Evolutionary conservation across 2,113 vertebrate genomes (phyloP).

Genomic region (Lepus americanus): DNA sequence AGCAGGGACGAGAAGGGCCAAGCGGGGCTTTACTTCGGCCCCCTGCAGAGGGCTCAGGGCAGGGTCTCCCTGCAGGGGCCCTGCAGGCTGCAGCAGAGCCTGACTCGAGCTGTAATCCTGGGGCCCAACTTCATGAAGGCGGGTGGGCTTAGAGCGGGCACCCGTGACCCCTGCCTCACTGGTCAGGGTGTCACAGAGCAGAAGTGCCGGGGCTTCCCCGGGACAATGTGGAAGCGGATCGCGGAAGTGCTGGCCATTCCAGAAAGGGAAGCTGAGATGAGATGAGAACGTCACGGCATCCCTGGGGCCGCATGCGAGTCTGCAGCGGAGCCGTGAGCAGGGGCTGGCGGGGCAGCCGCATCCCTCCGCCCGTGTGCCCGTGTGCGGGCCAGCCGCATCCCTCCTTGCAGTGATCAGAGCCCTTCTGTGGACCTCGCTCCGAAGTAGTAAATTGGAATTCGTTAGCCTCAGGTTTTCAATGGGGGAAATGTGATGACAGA

Average conservation of each 20-base stretch:
- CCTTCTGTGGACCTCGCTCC: not conserved
- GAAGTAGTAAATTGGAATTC: not conserved
- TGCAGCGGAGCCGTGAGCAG: not conserved
- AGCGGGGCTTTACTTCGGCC: not conserved
- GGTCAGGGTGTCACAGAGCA: not conserved
- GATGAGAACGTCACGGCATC: not conserved
- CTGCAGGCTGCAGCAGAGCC: not conserved
- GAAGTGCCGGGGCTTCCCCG: not conserved
- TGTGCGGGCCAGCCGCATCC: accelerated
- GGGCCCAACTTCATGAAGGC: accelerated
- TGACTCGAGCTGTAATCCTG: accelerated
- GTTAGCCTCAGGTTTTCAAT: not conserved
- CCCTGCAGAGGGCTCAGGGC: not conserved
- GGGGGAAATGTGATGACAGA: not conserved
- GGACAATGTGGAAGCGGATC: no score
- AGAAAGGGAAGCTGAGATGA: not conserved
- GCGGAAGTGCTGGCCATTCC: not conserved
- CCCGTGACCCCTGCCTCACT: not conserved
- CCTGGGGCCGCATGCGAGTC: accelerated
- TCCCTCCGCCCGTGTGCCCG: not conserved
- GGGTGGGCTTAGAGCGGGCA: accelerated
- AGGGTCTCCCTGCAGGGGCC: not conserved
- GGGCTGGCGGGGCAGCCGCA: accelerated
- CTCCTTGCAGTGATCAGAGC: not conserved
- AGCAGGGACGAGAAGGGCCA: not conserved